Base-by-base conservation (phyloP, 2,888 invertebrate species). In the Euplexia lucipara region DNA sequence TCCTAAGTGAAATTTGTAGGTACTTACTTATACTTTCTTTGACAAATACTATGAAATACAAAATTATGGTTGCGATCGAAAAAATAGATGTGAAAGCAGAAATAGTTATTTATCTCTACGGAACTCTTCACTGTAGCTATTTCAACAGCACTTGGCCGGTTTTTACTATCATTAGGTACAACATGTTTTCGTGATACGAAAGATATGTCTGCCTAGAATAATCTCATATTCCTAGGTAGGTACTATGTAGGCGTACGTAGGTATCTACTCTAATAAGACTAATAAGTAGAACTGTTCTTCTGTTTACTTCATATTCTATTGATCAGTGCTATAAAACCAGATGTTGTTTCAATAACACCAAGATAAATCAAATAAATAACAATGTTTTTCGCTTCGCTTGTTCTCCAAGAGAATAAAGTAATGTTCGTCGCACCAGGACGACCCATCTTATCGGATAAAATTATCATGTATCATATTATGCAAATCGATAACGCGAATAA, bases 401-500 rank as follows among this genome's bases (percentile, higher is more conserved):
- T 41, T 45, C 30, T 20, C 5, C n/a, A 7, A 56, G 20, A 68
- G 41, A 57, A 49, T 61, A 57, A 62, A 45, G 12, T 34, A 58
- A 39, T 32, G 10, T 57, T 70, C 70, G 32, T 42, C 44, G 39
- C 37, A 49, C 49, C 49, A 61, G 37, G 53, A 60, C 62, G 49
- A 45, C 20, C 41, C 1, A 44, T 39, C 60, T 61, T 74, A 74
- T 65, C 74, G 16, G 70, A 60, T 65, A 61, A 70, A 65, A 75
- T 70, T 60, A 70, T 74, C 56, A 42, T 49, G 32, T 57, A 48
- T 44, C 48, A 34, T 45, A 22, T 39, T 52, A 44, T 59, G 26
- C 52, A 54, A 70, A 75, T 74, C 66, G 57, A 75, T 70, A 74
- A 66, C 16, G 10, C 16, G 8, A 42, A 39, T 68, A 66, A 66